phyloP scores from a whole-genome alignment of 2,797 vertebrate species.

The Thamnophis elegans region DNA sequence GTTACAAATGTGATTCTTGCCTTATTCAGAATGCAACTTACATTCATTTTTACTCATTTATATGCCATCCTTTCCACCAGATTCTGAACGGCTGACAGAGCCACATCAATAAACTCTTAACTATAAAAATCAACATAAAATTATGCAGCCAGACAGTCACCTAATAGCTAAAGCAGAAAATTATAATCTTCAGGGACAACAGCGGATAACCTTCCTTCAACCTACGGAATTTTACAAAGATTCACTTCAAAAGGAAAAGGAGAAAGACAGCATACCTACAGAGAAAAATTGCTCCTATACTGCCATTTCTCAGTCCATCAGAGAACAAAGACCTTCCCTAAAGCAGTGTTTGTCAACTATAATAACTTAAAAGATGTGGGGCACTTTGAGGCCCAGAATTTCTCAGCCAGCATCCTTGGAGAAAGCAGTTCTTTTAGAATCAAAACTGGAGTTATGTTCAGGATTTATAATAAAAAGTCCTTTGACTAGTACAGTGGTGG shows the following conservation, averaged over 20 bases:
- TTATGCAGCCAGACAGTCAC: neutral
- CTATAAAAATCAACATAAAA: neutral
- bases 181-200: neutral
- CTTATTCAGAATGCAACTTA: neutral
- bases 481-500: neutral
- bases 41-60: neutral
- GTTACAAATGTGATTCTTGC: neutral
- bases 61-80: neutral
- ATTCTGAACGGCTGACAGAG: neutral
- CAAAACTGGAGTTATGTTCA: neutral
- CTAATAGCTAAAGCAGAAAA: neutral
- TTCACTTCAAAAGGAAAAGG: neutral
- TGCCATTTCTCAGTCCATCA: neutral
- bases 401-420: neutral
- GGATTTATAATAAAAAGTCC: neutral
- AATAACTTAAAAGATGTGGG: neutral
- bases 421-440: neutral
- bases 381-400: neutral
- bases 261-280: neutral
- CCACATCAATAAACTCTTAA: neutral
- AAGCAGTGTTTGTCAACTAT: neutral
- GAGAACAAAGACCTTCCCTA: neutral
- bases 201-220: neutral
- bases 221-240: neutral
- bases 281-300: neutral